phyloP scores from a whole-genome alignment of 2,797 vertebrate genomes.

The Melanotaenia nigrans region DNA sequence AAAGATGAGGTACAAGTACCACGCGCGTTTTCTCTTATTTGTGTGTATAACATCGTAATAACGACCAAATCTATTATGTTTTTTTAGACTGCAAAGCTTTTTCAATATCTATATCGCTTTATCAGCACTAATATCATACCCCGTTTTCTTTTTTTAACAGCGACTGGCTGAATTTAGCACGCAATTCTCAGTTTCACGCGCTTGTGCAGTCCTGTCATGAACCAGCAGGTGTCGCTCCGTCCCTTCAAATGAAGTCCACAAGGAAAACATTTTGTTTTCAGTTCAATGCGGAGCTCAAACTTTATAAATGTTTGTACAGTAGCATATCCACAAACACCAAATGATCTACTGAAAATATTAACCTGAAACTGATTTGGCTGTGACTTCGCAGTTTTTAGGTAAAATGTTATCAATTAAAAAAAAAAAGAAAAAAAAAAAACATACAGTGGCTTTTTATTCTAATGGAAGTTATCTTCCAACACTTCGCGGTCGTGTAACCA shows the following conservation, averaged over 20 bases:
- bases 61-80: fast-evolving
- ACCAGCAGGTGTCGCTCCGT: constrained; percentile 47
- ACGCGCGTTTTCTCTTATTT: constrained; percentile 2
- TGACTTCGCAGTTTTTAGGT: not conserved
- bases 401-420: not conserved
- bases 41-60: not conserved
- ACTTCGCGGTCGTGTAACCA: not conserved
- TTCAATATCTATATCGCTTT: not conserved
- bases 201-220: not conserved
- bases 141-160: not conserved
- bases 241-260: not conserved
- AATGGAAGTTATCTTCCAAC: not conserved
- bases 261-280: not conserved
- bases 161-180: not conserved
- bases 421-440: not conserved
- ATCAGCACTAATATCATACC: not conserved
- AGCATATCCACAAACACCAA: not conserved
- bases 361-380: not conserved
- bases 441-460: not conserved
- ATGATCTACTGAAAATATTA: not conserved
- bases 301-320: not conserved
- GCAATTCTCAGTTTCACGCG: not conserved
- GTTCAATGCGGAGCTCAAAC: not conserved
- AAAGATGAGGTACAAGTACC: constrained; percentile 34
- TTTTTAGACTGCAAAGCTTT: not conserved